Evolutionary conservation across 2,888 invertebrate species (phyloP).

Genomic region (Drosophila demipolita): DNA sequence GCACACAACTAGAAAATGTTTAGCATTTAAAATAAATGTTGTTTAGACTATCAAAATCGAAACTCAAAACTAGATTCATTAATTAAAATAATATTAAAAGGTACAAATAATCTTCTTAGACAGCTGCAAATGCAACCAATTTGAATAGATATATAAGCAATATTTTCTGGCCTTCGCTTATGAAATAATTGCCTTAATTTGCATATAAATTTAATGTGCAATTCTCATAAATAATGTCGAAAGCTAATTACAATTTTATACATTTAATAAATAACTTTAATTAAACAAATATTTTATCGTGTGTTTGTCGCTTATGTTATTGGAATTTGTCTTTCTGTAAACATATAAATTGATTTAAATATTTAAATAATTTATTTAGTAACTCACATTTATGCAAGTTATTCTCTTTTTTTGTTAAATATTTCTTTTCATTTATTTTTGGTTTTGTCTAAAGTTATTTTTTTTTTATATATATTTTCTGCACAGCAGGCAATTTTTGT

Average conservation of each 20-base stretch:
- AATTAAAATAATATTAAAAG: not conserved
- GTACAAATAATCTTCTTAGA: not conserved
- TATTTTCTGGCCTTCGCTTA: no score
- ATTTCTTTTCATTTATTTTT: slow-evolving; percentile 9
- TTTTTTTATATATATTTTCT: slow-evolving; percentile 20
- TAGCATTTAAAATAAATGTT: not conserved
- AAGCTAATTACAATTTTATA: not conserved
- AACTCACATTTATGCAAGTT: not conserved
- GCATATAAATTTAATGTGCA: no score
- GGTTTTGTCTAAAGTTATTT: slow-evolving; percentile 10
- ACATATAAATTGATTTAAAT: not conserved
- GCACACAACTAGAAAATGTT: not conserved
- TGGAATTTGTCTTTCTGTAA: slow-evolving; percentile 4
- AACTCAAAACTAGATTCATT: not conserved
- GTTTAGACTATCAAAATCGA: not conserved
- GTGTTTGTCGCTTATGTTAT: not conserved
- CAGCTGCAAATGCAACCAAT: not conserved
- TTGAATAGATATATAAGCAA: not conserved
- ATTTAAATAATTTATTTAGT: slow-evolving; percentile 1
- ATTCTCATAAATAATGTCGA: not conserved
- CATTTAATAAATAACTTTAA: not conserved
- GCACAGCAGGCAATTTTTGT: slow-evolving; percentile 64
- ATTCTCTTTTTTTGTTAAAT: slow-evolving; percentile 1
- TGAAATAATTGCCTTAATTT: not conserved
- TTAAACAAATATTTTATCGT: not conserved